Conservation (phyloP, 2,888 invertebrate genomes). For the Erpobdella octoculata region DNA sequence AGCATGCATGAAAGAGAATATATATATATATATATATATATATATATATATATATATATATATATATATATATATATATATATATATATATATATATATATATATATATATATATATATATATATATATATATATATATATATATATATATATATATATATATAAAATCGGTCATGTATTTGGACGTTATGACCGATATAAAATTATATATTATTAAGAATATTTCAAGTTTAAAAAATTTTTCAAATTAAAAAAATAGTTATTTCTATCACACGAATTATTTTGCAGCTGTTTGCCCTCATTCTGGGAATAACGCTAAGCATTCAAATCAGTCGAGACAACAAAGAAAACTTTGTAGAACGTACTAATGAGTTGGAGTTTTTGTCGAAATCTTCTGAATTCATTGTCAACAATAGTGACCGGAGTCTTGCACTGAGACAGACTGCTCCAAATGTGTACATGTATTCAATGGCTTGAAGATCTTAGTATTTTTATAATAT, state of each 20-base stretch:
- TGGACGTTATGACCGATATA: background rate
- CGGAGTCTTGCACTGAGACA: constrained; percentile 13
- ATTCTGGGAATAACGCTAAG: background rate
- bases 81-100: no score
- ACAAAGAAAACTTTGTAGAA: background rate
- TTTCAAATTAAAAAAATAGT: background rate
- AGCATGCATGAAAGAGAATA: no score
- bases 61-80: no score
- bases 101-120: no score
- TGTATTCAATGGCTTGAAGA: constrained; percentile 27
- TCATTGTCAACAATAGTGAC: background rate
- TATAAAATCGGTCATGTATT: background rate
- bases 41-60: no score
- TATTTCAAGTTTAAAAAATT: background rate
- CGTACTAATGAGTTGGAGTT: constrained; percentile 15
- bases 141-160: background rate
- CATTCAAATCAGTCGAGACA: constrained; percentile 9
- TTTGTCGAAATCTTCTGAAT: constrained; percentile 6
- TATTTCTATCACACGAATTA: no score
- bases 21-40: no score
- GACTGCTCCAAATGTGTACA: constrained; percentile 23
- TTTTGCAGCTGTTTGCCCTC: background rate
- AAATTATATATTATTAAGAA: background rate
- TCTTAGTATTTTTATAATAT: no score
- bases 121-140: no score